Evolutionary conservation across 2,797 vertebrate genomes (phyloP).

Genomic region (Rhabdomys pumilio): DNA sequence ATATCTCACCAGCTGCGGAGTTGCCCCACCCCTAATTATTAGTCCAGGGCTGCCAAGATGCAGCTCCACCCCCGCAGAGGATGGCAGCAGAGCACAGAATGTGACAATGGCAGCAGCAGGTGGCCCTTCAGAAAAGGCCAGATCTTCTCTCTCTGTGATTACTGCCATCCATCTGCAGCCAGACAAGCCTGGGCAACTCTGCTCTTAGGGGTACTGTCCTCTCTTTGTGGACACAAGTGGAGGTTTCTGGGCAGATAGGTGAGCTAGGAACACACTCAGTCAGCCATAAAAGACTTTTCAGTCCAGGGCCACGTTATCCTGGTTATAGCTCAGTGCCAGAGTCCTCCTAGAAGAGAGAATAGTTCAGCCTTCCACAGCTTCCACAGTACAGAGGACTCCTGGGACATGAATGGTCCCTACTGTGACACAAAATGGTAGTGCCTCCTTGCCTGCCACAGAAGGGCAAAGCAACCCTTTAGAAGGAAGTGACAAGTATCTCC

Average conservation of each 20-base stretch:
- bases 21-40: conserved; percentile 84
- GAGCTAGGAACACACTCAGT: not conserved
- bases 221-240: not conserved
- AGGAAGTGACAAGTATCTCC: not conserved
- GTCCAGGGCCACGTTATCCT: not conserved
- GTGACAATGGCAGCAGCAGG: conserved; percentile 89
- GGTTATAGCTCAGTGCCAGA: not conserved
- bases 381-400: not conserved
- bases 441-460: not conserved
- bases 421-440: too few relatives aligned
- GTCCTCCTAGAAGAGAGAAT: not conserved
- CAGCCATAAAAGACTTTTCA: not conserved
- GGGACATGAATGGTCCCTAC: not conserved
- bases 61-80: conserved; percentile 84
- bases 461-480: not conserved
- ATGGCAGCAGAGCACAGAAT: conserved; percentile 85
- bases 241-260: not conserved
- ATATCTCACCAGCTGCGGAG: conserved; percentile 81
- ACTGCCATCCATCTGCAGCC: conserved; percentile 87
- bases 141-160: conserved; percentile 85
- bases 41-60: conserved; percentile 81
- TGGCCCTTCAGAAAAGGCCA: conserved; percentile 89
- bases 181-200: conserved; percentile 74
- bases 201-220: not conserved
- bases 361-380: not conserved